Evolutionary conservation across 2,113 vertebrate species (phyloP).

Genomic region (Callipepla squamata): DNA sequence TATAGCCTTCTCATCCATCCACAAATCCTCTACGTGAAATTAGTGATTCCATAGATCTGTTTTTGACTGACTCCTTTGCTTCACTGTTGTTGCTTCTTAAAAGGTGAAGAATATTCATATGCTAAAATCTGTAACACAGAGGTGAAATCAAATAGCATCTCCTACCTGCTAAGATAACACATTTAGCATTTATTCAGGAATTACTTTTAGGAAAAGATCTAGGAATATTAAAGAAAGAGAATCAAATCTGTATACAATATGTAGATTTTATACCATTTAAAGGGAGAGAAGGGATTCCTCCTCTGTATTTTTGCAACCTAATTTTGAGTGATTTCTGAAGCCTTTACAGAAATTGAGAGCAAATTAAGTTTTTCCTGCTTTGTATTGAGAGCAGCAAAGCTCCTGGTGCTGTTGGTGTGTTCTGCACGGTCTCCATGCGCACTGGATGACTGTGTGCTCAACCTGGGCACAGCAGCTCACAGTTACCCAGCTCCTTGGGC

Average conservation of each 20-base stretch:
- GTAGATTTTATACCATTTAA: conserved; percentile 8
- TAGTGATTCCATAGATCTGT: conserved; percentile 55
- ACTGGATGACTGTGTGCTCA: not conserved
- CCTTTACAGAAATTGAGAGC: conserved; percentile 23
- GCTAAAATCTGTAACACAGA: conserved; percentile 50
- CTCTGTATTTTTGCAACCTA: conserved; percentile 13
- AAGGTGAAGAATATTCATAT: conserved; percentile 62
- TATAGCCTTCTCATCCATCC: conserved; percentile 59
- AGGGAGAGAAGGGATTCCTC: conserved; percentile 7
- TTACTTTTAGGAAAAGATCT: conserved; percentile 20
- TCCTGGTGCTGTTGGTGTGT: not conserved
- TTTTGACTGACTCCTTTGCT: conserved; percentile 64
- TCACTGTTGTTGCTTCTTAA: conserved; percentile 64
- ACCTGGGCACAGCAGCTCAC: not conserved
- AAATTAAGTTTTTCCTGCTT: conserved; percentile 14
- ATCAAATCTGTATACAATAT: not conserved
- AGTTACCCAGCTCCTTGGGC: not conserved
- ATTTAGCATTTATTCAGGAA: conserved; percentile 26
- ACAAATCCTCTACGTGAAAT: conserved; percentile 59
- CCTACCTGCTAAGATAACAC: conserved; percentile 40
- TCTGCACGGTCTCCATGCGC: not conserved
- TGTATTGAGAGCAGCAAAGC: conserved; percentile 20
- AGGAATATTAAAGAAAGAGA: conserved; percentile 26
- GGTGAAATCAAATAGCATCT: conserved; percentile 42
- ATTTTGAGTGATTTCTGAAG: conserved; percentile 22